Conservation (phyloP, 2,888 invertebrate species). For the Polyploca ridens region DNA sequence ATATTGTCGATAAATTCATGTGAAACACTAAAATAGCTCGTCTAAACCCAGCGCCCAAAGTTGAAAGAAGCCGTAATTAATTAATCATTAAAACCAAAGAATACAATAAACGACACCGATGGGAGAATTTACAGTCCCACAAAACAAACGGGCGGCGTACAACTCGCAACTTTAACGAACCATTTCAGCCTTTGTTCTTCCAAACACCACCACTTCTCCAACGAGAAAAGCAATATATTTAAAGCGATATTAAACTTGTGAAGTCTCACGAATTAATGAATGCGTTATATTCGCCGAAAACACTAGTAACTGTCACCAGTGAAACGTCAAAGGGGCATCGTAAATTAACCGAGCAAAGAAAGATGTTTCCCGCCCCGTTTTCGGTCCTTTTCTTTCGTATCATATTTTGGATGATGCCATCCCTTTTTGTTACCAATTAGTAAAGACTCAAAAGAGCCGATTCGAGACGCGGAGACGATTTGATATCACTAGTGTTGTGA, state of each 20-base stretch:
- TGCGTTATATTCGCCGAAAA: constrained; percentile 68
- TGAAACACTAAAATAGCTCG: background rate
- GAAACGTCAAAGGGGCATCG: constrained; percentile 54
- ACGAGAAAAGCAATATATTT: constrained; percentile 62
- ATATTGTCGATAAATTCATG: background rate
- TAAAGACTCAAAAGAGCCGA: constrained; percentile 60
- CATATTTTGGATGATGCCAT: constrained; percentile 35
- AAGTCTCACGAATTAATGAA: constrained; percentile 70
- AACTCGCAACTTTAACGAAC: constrained; percentile 64
- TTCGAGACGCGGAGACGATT: constrained; percentile 39
- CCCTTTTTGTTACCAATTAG: constrained; percentile 67
- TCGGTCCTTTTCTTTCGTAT: constrained; percentile 46
- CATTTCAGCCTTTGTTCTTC: constrained; percentile 73
- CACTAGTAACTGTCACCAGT: constrained; percentile 65
- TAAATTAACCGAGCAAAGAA: constrained; percentile 71
- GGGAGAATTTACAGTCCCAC: constrained; percentile 50
- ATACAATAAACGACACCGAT: constrained; percentile 53
- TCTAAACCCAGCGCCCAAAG: constrained; percentile 22
- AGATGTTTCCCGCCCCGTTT: constrained; percentile 73
- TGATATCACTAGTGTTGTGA: constrained; percentile 39
- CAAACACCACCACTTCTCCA: constrained; percentile 36
- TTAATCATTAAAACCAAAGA: constrained; percentile 51
- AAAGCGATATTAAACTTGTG: constrained; percentile 53
- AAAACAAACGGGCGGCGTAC: constrained; percentile 34
- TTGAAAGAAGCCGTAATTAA: constrained; percentile 46